Evolutionary conservation across 1,140 invertebrate genomes (phyloP).

Genomic region (Drosophila cardini): DNA sequence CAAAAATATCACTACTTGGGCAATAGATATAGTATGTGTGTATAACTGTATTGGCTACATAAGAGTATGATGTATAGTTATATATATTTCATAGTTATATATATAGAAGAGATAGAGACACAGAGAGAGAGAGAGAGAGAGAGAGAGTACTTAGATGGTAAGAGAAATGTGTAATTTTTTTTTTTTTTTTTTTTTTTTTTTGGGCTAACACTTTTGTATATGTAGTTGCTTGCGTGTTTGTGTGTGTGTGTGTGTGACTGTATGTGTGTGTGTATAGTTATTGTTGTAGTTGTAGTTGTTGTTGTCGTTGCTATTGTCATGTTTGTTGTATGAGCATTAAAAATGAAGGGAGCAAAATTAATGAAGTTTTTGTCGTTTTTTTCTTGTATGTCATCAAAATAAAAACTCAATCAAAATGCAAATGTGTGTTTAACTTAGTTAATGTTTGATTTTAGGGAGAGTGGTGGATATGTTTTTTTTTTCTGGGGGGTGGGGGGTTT

Average conservation of each 20-base stretch:
- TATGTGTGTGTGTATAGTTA: slow-evolving; percentile 27
- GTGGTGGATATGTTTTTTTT: neutral
- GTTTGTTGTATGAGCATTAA: slow-evolving; percentile 9
- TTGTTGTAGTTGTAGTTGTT: too few species aligned
- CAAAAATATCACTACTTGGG: slow-evolving; percentile 26
- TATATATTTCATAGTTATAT: slow-evolving; percentile 9
- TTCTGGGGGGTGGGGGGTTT: slow-evolving; percentile 10
- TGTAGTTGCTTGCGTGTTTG: slow-evolving; percentile 58
- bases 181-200: slow-evolving; percentile 29
- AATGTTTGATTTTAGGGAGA: neutral
- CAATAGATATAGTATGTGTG: slow-evolving; percentile 5
- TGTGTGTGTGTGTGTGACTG: slow-evolving; percentile 45
- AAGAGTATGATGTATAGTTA: slow-evolving; percentile 10
- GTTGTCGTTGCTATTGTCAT: slow-evolving; percentile 21
- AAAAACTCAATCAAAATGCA: slow-evolving; percentile 44
- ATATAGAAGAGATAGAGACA: too few species aligned
- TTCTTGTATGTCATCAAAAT: slow-evolving; percentile 7
- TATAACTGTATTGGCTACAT: slow-evolving; percentile 19
- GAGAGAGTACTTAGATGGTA: slow-evolving; percentile 21
- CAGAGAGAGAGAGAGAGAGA: slow-evolving; percentile 7
- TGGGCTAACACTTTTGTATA: slow-evolving; percentile 41
- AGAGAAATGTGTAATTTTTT: slow-evolving; percentile 30
- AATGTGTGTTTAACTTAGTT: slow-evolving; percentile 11
- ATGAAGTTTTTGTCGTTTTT: slow-evolving; percentile 12
- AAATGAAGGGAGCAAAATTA: slow-evolving; percentile 44